A percentile compares a stretch with the other conserved stretches of the same genome.
phyloP scores from a whole-genome alignment of 2,797 vertebrate genomes.

The Gallirallus australis region DNA sequence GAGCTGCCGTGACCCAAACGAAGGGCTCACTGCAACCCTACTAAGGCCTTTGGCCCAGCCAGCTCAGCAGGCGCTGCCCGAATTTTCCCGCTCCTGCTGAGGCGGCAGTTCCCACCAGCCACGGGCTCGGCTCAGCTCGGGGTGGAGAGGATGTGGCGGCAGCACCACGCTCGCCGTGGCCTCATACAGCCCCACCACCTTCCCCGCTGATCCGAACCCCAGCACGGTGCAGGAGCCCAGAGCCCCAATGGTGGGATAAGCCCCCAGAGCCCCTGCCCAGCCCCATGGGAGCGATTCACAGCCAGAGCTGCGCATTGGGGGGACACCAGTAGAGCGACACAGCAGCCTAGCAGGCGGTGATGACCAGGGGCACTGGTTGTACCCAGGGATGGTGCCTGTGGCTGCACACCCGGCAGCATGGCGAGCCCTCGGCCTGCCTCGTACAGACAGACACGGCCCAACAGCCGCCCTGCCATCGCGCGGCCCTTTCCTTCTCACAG shows the following conservation, averaged over 20 bases:
- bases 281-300: accelerated
- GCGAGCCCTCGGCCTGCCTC: background rate
- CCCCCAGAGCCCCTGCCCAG: background rate
- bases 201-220: accelerated
- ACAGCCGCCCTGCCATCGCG: accelerated
- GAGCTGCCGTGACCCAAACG: accelerated
- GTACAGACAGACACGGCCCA: accelerated
- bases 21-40: background rate
- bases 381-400: background rate
- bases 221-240: too few species aligned
- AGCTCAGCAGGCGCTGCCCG: background rate
- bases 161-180: accelerated
- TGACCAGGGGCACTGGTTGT: accelerated
- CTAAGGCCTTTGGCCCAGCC: accelerated
- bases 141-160: background rate
- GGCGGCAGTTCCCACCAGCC: accelerated
- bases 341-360: background rate
- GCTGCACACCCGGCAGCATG: accelerated
- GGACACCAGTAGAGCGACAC: accelerated
- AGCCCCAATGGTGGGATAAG: background rate
- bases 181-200: accelerated
- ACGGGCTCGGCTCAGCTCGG: background rate
- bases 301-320: background rate
- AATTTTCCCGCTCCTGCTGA: background rate
- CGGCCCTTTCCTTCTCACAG: background rate